These are phyloP conservation scores for Scrobipalpa costella DNA, from an alignment of 2,888 invertebrate species.

Conservation along the genomic window DNA sequence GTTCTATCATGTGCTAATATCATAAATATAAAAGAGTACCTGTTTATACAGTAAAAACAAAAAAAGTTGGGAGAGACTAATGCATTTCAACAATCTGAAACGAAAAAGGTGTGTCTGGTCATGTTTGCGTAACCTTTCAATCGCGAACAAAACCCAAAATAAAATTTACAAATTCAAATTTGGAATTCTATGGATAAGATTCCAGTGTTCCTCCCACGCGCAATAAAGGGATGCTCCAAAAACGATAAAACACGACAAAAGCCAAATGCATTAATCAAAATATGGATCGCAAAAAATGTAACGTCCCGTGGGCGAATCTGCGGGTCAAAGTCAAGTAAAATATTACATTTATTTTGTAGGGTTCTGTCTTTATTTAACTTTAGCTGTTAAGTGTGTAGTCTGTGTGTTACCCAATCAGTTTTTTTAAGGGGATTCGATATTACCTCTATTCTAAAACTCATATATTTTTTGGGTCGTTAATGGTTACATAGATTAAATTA, in stretches of 20 bases:
- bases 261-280: slow-evolving; percentile 67
- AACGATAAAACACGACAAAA: slow-evolving; percentile 61
- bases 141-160: background rate
- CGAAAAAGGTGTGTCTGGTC: background rate
- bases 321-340: slow-evolving; percentile 30
- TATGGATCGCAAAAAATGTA: slow-evolving; percentile 66
- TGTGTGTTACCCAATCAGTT: too few relatives aligned
- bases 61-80: too few relatives aligned
- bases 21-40: too few relatives aligned
- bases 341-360: background rate
- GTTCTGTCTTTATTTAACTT: too few relatives aligned
- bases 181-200: slow-evolving; percentile 38
- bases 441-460: too few relatives aligned
- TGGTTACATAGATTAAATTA: too few relatives aligned
- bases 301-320: slow-evolving; percentile 56
- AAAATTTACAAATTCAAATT: slow-evolving; percentile 11
- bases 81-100: background rate
- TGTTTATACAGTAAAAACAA: too few relatives aligned
- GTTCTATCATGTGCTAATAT: too few relatives aligned
- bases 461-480: too few relatives aligned
- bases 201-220: slow-evolving; percentile 33
- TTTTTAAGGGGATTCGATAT: too few relatives aligned
- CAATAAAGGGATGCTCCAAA: slow-evolving; percentile 59
- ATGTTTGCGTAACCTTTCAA: background rate
- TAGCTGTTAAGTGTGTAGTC: too few relatives aligned